Evolutionary conservation across 2,888 invertebrate species (phyloP).

Genomic region (Hypena proboscidalis): DNA sequence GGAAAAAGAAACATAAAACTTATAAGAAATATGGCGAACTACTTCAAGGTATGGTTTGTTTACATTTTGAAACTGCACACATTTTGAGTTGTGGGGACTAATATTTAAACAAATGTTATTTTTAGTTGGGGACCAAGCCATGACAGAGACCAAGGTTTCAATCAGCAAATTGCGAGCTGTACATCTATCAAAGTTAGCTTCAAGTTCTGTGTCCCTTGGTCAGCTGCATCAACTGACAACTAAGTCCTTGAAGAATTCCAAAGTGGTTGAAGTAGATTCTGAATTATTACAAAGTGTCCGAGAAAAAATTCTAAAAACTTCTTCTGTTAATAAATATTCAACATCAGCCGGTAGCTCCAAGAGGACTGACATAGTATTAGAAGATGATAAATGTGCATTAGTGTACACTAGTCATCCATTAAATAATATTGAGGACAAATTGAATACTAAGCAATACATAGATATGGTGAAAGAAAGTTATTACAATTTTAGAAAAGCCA

Average conservation of each 20-base stretch:
- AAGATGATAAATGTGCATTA: conserved; percentile 78
- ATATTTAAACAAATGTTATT: conserved; percentile 21
- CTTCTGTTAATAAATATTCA: conserved; percentile 27
- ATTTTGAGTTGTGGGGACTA: not conserved
- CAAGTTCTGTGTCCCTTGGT: conserved; percentile 83
- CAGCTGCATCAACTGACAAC: conserved; percentile 85
- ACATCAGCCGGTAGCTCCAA: conserved; percentile 27
- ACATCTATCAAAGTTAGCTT: conserved; percentile 87
- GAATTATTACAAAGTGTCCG: conserved; percentile 74
- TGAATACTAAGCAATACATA: conserved; percentile 68
- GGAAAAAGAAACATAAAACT: conserved; percentile 78
- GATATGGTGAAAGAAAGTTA: conserved; percentile 78
- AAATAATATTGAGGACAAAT: conserved; percentile 60
- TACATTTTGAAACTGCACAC: conserved; percentile 34
- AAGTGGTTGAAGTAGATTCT: conserved; percentile 67
- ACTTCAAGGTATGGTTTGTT: conserved; percentile 85
- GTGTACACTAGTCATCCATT: conserved; percentile 70
- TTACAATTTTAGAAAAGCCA: conserved; percentile 78
- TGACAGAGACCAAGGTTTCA: conserved; percentile 88
- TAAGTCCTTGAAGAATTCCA: conserved; percentile 52
- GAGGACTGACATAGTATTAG: conserved; percentile 49
- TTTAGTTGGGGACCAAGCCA: conserved; percentile 87
- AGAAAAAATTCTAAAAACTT: conserved; percentile 67
- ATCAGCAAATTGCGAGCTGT: conserved; percentile 88
- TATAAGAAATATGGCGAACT: conserved; percentile 88